Base-by-base conservation (phyloP, 2,113 vertebrate genomes). In the Atrichornis clamosus region DNA sequence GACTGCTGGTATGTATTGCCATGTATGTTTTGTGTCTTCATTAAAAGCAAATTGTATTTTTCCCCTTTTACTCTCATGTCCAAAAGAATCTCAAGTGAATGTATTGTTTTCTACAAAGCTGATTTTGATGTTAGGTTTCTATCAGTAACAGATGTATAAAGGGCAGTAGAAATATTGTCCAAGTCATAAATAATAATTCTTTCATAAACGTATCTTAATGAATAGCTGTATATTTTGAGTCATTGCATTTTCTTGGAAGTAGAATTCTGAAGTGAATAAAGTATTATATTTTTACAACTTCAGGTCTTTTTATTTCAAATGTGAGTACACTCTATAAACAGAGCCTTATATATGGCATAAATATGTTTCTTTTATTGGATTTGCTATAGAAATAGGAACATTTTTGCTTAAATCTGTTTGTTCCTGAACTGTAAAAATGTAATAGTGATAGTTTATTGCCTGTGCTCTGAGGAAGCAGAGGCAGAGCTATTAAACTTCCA, bases 361-460 rank as follows among this genome's bases (percentile, higher is more conserved):
- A 97, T 96, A 92, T 93, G 70, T 95, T 97, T 97, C 58, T 94
- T 97, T 97, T 95, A 97, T 97, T 97, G 87, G 70, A 96, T 97
- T 97, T 96, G 73, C 93, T 95, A 76, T 90, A 95, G 94, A 97
- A 97, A 92, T 95, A 95, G 96, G 97, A 95, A 80, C 88, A 60
- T 96, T 94, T 97, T 97, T 96, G 72, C 95, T 98, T 95, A 93
- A 98, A 96, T 97, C 91, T 97, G 94, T 97, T 97, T 97, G 90
- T 96, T 96, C 94, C 97, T 95, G 96, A 97, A 97, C 95, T 96
- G 93, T 97, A 95, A 94, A 97, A 97, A 87, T 92, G 84, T 96
- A 95, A 97, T 97, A 82, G 60, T 93, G 90, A 76, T 95, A 90
- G 93, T 98, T 98, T 98, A 98, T 98, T 97, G 95, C 96, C 92